A percentile compares a stretch with the other conserved stretches of the same genome.
phyloP scores from a whole-genome alignment of 1,140 invertebrate species.

The Belonocnema kinseyi region DNA sequence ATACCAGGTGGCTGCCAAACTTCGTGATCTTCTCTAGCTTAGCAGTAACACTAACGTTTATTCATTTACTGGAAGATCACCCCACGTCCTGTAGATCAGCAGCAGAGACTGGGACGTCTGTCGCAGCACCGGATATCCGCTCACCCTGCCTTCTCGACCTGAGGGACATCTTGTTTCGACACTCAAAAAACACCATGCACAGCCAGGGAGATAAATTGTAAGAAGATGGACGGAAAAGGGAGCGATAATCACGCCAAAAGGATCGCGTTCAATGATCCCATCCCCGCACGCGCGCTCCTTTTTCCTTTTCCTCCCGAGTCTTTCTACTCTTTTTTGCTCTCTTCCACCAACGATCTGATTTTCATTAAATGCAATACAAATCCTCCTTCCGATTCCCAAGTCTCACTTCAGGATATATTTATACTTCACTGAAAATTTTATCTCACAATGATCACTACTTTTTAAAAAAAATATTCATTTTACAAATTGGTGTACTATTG shows the following conservation, averaged over 20 bases:
- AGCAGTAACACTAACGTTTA: constrained; percentile 20
- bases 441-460: no score
- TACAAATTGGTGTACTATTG: no score
- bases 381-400: background rate
- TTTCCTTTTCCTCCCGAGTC: background rate
- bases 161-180: constrained; percentile 44
- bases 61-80: constrained; percentile 27
- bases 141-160: constrained; percentile 45
- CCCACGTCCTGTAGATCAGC: constrained; percentile 18
- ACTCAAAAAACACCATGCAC: constrained; percentile 39
- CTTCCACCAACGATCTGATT: background rate
- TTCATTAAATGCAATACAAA: background rate
- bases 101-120: constrained; percentile 12
- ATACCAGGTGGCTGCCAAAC: constrained; percentile 31
- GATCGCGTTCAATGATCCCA: constrained; percentile 27
- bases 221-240: constrained; percentile 14
- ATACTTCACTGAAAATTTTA: no score
- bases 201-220: constrained; percentile 18
- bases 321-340: background rate
- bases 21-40: constrained; percentile 1
- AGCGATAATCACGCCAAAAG: constrained; percentile 17
- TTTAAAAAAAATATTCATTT: no score
- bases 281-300: constrained; percentile 2
- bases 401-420: background rate
- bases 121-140: constrained; percentile 48